Conservation (phyloP, 2,888 invertebrate genomes). For the Conchocele bisecta region DNA sequence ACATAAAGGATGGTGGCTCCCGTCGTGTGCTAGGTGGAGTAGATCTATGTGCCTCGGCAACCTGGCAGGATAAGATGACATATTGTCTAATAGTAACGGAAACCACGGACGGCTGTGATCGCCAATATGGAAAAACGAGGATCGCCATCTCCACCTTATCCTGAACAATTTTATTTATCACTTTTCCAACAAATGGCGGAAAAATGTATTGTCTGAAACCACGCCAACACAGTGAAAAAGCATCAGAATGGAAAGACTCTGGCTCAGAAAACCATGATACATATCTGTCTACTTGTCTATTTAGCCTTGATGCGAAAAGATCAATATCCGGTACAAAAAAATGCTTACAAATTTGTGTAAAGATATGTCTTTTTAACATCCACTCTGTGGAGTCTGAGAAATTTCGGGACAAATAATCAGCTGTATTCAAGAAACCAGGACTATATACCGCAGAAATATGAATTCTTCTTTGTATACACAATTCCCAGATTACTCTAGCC, state of each 20-base stretch:
- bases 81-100: too few species aligned
- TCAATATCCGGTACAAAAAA: constrained; percentile 45
- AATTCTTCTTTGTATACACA: constrained; percentile 35
- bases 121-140: constrained; percentile 42
- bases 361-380: constrained; percentile 40
- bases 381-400: constrained; percentile 50
- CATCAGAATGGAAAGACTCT: constrained; percentile 23
- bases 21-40: too few species aligned
- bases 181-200: constrained; percentile 51
- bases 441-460: constrained; percentile 20
- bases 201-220: constrained; percentile 37
- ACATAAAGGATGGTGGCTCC: too few species aligned
- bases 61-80: too few species aligned
- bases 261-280: constrained; percentile 47
- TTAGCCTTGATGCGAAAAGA: constrained; percentile 45
- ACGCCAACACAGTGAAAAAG: constrained; percentile 48
- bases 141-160: constrained; percentile 45
- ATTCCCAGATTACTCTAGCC: constrained; percentile 30
- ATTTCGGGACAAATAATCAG: constrained; percentile 46
- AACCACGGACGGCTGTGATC: too few species aligned
- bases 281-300: constrained; percentile 18
- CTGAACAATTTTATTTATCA: constrained; percentile 36
- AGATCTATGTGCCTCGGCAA: too few species aligned
- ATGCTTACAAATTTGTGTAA: constrained; percentile 9
- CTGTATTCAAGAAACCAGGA: constrained; percentile 23